These are phyloP conservation scores for Tanaodytes sp. DNA, from an alignment of 2,888 invertebrate genomes.

Conservation along the genomic window DNA sequence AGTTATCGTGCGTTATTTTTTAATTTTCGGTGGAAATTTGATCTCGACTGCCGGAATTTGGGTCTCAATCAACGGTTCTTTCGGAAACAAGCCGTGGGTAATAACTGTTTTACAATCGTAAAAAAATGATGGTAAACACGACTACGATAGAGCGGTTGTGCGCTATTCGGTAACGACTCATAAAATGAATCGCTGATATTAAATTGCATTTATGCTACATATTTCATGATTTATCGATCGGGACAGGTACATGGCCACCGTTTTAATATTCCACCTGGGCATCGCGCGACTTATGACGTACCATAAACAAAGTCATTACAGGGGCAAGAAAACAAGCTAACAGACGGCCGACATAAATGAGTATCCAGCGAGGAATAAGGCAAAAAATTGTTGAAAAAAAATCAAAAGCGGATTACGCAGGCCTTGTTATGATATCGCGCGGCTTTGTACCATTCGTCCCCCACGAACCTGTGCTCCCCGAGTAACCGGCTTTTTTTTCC, in stretches of 20 bases:
- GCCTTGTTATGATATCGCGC: conserved; percentile 55
- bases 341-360: conserved; percentile 58
- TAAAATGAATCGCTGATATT: conserved; percentile 43
- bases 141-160: conserved; percentile 13
- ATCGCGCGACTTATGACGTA: conserved; percentile 61
- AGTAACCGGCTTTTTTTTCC: conserved; percentile 9
- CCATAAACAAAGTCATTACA: conserved; percentile 70
- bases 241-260: conserved; percentile 33
- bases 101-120: conserved; percentile 38
- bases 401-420: conserved; percentile 64
- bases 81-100: conserved; percentile 10
- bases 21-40: conserved; percentile 30
- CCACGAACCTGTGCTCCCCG: conserved; percentile 4
- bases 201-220: conserved; percentile 30
- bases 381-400: no score
- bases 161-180: conserved; percentile 26
- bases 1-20: conserved; percentile 1
- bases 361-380: conserved; percentile 36
- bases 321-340: conserved; percentile 50
- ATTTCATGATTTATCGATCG: conserved; percentile 46
- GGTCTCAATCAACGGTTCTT: conserved; percentile 18
- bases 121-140: no score
- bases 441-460: conserved; percentile 42
- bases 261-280: conserved; percentile 61
- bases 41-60: conserved; percentile 4